Evolutionary conservation across 2,797 vertebrate genomes (phyloP).

Genomic region (Sphenodon punctatus): DNA sequence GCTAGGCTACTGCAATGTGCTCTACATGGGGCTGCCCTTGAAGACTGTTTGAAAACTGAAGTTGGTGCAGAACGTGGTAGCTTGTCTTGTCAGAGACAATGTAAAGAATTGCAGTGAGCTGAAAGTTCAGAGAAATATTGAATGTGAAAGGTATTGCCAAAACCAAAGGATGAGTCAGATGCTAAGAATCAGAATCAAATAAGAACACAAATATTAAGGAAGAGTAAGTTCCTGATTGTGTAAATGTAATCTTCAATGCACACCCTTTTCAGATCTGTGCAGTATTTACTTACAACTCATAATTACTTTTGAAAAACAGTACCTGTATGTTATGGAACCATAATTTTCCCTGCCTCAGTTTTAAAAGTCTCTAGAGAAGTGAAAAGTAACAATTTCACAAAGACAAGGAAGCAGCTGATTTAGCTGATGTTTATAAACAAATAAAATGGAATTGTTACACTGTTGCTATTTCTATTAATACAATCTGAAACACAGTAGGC

Average conservation of each 20-base stretch:
- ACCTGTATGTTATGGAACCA: not conserved
- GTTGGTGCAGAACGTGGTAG: too few relatives aligned
- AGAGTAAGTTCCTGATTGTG: not conserved
- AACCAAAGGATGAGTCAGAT: not conserved
- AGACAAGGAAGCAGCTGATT: not conserved
- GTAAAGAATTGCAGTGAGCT: not conserved
- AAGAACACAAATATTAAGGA: not conserved
- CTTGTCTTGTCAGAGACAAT: too few relatives aligned
- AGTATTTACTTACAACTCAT: not conserved
- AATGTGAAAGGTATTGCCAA: not conserved
- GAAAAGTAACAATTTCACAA: not conserved
- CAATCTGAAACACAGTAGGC: not conserved
- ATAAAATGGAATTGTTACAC: not conserved
- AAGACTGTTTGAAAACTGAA: too few relatives aligned
- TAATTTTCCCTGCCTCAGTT: not conserved
- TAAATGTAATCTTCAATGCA: not conserved
- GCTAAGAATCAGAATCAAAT: not conserved
- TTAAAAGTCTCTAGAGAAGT: not conserved
- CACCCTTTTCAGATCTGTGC: not conserved
- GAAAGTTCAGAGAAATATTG: not conserved
- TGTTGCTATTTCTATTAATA: not conserved
- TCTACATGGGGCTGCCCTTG: too few relatives aligned
- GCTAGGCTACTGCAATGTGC: too few relatives aligned
- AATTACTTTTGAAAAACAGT: not conserved
- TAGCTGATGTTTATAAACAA: not conserved